phyloP scores from a whole-genome alignment of 2,888 invertebrate species.

The Oxytorus armatus region DNA sequence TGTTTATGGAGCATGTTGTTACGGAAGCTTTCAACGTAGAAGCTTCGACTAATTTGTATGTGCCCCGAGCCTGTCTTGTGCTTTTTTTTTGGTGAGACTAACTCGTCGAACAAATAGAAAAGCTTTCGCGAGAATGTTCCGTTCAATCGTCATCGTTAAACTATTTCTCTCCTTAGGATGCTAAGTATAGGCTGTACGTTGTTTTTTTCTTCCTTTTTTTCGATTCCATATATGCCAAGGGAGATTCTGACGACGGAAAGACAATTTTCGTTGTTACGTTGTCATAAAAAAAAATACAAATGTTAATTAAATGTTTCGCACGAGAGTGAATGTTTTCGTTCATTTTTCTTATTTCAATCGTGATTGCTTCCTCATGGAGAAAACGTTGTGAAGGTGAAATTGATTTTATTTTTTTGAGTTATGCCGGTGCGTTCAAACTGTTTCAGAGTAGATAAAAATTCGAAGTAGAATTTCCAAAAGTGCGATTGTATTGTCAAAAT shows the following conservation, averaged over 20 bases:
- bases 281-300: no score
- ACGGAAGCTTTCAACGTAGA: conserved; percentile 9
- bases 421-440: no score
- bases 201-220: neutral
- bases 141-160: no score
- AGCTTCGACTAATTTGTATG: neutral
- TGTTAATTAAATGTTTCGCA: no score
- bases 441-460: no score
- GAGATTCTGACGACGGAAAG: neutral
- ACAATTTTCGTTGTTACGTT: neutral
- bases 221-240: neutral
- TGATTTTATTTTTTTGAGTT: no score
- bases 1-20: conserved; percentile 14
- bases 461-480: no score
- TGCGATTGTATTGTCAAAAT: no score
- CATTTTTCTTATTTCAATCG: no score
- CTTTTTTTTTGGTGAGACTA: conserved; percentile 1
- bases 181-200: neutral
- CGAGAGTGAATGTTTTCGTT: no score
- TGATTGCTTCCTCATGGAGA: no score
- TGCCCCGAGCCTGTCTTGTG: neutral
- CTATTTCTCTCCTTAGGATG: neutral
- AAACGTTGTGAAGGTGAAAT: no score
- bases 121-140: neutral
- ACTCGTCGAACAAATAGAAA: neutral